Base-by-base conservation (phyloP, 2,888 invertebrate genomes). In the Trachelus stipa region DNA sequence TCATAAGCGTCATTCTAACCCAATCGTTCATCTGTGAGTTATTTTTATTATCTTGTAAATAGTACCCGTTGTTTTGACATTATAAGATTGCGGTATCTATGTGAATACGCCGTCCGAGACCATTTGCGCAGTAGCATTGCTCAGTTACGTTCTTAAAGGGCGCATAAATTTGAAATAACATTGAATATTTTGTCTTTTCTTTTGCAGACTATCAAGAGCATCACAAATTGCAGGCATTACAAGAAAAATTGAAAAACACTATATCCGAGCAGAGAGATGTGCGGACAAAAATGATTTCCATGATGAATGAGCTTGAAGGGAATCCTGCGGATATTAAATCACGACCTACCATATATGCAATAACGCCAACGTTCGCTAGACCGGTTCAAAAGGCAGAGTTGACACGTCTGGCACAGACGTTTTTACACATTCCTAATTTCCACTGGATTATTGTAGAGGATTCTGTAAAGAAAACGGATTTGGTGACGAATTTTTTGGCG, bases 381-480 rank as follows among this genome's bases (percentile, higher is more conserved):
- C 95, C 96, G 69, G 96, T 96, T 40, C 98, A 99, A 92, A 98
- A 98, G 92, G 98, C 98, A 12, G 99, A 99, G 91, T 92, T 99
- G 15, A 98, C 98, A 76, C 95, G 98, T 89, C 92, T 99, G 79
- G 96, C 97, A 11, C 97, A 98, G 88, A 96, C 98, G 3, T 94
- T 99, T 82, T 95, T 96, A 93, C 94, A 96, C 85, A 95, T 98
- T 79, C 96, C 96, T 81, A 97, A 97, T 90, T 93, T 99, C 79
- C 96, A 98, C 90, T 99, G 99, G 99, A 95, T 99, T 83, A 93
- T 99, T 71, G 94, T 99, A 40, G 98, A 99, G 92, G 99, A 99
- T 92, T 93, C 97, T 0, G 92, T 93, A 30, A 90, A 91, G 11
- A 96, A 94, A 89, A 95, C 96, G 1, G 90, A 92, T 34, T 92